A percentile compares a stretch with the other conserved stretches of the same genome.
phyloP scores from a whole-genome alignment of 2,888 invertebrate genomes.

The Atrina japonica region DNA sequence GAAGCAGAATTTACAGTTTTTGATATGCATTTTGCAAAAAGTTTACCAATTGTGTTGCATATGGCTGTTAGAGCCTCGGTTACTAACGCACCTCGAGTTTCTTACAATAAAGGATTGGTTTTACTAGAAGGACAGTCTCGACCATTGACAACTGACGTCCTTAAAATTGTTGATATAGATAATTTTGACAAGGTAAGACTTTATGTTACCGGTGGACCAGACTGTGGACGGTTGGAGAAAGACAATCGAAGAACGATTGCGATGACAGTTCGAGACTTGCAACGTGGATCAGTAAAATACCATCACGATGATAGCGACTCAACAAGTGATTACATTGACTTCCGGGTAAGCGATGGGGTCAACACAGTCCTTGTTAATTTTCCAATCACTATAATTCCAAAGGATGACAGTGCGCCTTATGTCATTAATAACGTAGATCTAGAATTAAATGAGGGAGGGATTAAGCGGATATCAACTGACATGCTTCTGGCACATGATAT shows the following conservation, averaged over 20 bases:
- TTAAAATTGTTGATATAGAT: conserved; percentile 78
- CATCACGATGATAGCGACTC: conserved; percentile 77
- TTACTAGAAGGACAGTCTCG: conserved; percentile 78
- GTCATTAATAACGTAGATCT: conserved; percentile 76
- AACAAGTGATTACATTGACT: conserved; percentile 73
- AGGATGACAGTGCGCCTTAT: conserved; percentile 79
- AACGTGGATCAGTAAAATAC: conserved; percentile 72
- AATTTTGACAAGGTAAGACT: conserved; percentile 74
- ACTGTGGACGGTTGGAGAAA: conserved; percentile 75
- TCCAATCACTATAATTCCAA: conserved; percentile 77
- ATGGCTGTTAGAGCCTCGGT: conserved; percentile 77
- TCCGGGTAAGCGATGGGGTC: conserved; percentile 76
- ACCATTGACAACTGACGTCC: conserved; percentile 67
- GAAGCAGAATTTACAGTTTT: conserved; percentile 76
- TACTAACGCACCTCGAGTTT: conserved; percentile 75
- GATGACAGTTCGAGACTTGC: conserved; percentile 75
- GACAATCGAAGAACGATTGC: conserved; percentile 67
- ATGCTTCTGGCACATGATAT: conserved; percentile 76
- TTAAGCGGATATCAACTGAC: conserved; percentile 68
- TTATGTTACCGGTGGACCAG: conserved; percentile 76
- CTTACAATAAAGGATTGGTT: conserved; percentile 74
- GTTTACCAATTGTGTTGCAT: conserved; percentile 77
- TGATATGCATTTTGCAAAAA: conserved; percentile 77
- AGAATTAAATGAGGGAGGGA: conserved; percentile 76
- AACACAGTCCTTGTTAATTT: conserved; percentile 75